Evolutionary conservation across 2,888 invertebrate genomes (phyloP), one percentile per base, ranked within the genome.

Genomic region (Panzeria rudis): DNA sequence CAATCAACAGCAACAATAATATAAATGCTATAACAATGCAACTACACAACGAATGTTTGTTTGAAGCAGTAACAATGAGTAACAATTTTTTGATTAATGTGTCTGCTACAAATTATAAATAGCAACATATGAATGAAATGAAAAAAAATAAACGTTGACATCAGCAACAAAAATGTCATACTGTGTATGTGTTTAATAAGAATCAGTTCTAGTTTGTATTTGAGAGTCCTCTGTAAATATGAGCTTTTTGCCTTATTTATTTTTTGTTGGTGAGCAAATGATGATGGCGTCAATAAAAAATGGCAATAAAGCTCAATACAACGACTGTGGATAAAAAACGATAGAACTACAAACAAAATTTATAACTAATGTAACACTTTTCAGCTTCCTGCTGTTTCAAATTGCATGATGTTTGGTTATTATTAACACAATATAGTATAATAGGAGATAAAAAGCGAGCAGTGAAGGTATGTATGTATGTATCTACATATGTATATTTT

Each of bases 31-130:
- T 17, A 44, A 54, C 76, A 71, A 61, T 54, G 32, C 77, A 76
- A 77, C 62, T 69, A 73, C 66, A 47, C 13, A 50, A 35, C 29
- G 32, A 15, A 35, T 64, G 50, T 59, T 8, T 44, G 59, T 59
- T 38, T 54, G 54, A n/a, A 71, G 54, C 78, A 79, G 76, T 77
- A 87, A 86, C 86, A 84, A 86, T 86, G 84, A 88, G 88, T 88
- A 89, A 89, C 89, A 89, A 89, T 91, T 91, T 90, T 91, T 91
- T 91, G 91, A 91, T 91, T 91, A 91, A 91, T 91, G 91, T 91
- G 91, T 91, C 91, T 91, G 91, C 90, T 87, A 89, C 88, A 90
- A 91, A 91, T 91, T 91, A 90, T 90, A 91, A 91, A 90, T 88
- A 89, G 89, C 89, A 89, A 89, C 89, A 89, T 88, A 78, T 81